Evolutionary conservation across 1,140 invertebrate genomes (phyloP), one percentile per base, ranked within the genome.

Genomic region (Drosophila pseudoananassae): DNA sequence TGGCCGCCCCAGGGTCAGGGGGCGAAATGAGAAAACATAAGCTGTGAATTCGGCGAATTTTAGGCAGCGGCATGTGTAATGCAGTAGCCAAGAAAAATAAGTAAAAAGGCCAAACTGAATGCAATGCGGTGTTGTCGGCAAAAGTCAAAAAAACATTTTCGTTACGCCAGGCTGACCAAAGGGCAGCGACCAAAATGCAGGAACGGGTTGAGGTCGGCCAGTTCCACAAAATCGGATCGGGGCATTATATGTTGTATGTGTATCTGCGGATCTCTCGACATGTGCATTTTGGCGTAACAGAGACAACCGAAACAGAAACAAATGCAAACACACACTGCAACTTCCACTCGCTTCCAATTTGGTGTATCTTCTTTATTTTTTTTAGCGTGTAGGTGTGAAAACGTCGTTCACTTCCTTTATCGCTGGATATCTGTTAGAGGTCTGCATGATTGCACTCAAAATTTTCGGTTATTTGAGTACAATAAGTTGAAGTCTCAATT

Each of bases 311-410:
- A 47, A 47, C 55, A 57, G 57, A 64, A 75, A 76, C 73, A 61
- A 76, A 76, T 76, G 74, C 73, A 76, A 76, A 76, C 74, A 76
- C 59, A 43, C 68, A 55, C 53, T 69, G 70, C 71, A 75, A 17
- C 15, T 59, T 53, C n/a, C n/a, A n/a, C n/a, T n/a, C 74, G 45
- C 55, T 59, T 15, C 63, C 55, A 68, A 76, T 54, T 53, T 69
- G 23, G 52, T 61, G 12, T 73, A 43, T 73, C 45, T 76, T 76
- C 76, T 76, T 77, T 77, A 70, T 40, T 43, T 76, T 76, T 77
- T 77, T 77, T 77, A 76, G 75, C 75, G 45, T 77, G 58, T 77
- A 77, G 75, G 75, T 77, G 75, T 63, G 75, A 77, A 77, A 77
- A 77, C 50, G 64, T 58, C 38, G 54, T 54, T 40, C 73, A 77